These are phyloP conservation scores for Cryptus viduatorius DNA, from an alignment of 2,888 invertebrate species.

Conservation along the genomic window DNA sequence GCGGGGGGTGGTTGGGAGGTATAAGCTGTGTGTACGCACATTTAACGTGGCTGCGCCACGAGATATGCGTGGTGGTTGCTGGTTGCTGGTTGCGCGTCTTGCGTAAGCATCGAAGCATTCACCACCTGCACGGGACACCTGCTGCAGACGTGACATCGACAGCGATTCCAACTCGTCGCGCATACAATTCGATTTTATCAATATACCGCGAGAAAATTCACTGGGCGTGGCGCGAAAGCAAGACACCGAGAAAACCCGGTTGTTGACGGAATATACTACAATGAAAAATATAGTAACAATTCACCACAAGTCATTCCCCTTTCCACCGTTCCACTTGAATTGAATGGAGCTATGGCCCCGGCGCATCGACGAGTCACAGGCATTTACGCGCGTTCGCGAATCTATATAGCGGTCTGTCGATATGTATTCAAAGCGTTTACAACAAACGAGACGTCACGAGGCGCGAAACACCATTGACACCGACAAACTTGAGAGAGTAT, in stretches of 20 bases:
- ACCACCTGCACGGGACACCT: constrained; percentile 51
- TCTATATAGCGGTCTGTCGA: background rate
- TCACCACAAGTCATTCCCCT: constrained; percentile 11
- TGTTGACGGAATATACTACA: background rate
- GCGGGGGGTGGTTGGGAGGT: background rate
- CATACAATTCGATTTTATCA: constrained; percentile 4
- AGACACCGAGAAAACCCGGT: background rate
- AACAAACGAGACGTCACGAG: constrained; percentile 30
- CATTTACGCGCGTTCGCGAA: background rate
- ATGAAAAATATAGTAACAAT: constrained; percentile 1
- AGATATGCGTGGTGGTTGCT: constrained; percentile 51
- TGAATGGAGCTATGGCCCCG: background rate
- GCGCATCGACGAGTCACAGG: background rate
- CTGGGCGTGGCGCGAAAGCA: constrained; percentile 62
- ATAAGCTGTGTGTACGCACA: constrained; percentile 49
- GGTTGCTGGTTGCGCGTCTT: constrained; percentile 26
- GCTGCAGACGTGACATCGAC: constrained; percentile 33
- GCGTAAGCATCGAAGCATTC: constrained; percentile 20
- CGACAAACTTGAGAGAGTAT: background rate
- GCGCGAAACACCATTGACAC: background rate
- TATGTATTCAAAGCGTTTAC: constrained; percentile 1
- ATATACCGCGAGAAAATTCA: constrained; percentile 35
- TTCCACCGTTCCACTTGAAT: constrained; percentile 17
- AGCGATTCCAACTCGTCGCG: constrained; percentile 16
- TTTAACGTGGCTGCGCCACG: constrained; percentile 57